phyloP scores from a whole-genome alignment of 1,140 invertebrate species.

The Ericerus pela region DNA sequence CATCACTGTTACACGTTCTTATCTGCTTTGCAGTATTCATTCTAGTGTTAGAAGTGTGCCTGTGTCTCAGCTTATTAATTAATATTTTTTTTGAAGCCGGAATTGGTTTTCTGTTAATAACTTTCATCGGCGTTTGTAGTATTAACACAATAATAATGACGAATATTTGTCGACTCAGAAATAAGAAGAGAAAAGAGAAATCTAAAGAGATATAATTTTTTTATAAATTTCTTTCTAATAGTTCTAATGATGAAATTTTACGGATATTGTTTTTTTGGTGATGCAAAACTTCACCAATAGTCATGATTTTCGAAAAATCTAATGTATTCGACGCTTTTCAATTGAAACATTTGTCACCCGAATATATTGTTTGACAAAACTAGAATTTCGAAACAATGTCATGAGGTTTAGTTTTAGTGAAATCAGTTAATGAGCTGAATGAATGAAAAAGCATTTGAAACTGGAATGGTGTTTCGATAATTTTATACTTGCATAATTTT shows the following conservation, averaged over 20 bases:
- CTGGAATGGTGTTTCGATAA: no score
- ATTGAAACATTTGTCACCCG: no score
- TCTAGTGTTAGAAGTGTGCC: neutral
- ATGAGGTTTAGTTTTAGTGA: no score
- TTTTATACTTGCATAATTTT: no score
- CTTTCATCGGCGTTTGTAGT: neutral
- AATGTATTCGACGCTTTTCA: no score
- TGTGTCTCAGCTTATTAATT: neutral
- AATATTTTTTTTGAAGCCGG: neutral
- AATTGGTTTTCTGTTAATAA: neutral
- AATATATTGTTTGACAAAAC: no score
- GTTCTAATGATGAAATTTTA: neutral
- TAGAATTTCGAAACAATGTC: no score
- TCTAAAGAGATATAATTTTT: slow-evolving; percentile 8
- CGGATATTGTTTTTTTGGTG: no score
- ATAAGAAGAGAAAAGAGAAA: neutral
- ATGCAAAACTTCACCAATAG: no score
- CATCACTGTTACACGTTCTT: neutral
- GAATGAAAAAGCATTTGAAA: no score
- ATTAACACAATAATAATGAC: neutral
- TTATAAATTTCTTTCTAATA: neutral
- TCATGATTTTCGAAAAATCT: no score
- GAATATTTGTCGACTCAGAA: neutral
- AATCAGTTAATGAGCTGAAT: no score
- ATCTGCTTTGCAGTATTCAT: neutral